phyloP scores from a whole-genome alignment of 2,113 vertebrate species.

The Chitala chitala region DNA sequence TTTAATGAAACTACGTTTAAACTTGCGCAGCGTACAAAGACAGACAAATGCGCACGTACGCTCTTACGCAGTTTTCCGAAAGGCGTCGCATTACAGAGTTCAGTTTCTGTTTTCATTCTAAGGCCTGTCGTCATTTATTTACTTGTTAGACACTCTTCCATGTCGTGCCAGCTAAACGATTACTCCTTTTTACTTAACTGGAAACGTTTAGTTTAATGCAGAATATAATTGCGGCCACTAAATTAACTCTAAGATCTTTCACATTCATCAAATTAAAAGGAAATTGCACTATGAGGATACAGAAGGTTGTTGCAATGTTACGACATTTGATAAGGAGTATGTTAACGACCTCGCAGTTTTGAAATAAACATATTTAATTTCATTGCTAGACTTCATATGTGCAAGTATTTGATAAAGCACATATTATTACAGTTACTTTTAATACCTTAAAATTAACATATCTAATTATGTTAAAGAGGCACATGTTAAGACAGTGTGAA shows the following conservation, averaged over 20 bases:
- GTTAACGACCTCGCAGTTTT: neutral
- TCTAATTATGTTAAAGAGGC: neutral
- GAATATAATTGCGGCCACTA: neutral
- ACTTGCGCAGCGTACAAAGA: neutral
- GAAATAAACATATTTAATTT: neutral
- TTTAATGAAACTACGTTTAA: neutral
- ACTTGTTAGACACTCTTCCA: neutral
- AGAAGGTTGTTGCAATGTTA: too few relatives aligned
- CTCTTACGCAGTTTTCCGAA: neutral
- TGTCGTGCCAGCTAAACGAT: neutral
- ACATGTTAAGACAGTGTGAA: neutral
- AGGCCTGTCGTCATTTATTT: constrained; percentile 14
- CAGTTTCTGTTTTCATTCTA: neutral
- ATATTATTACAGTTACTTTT: neutral
- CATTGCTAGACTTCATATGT: neutral
- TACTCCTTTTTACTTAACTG: neutral
- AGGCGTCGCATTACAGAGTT: neutral
- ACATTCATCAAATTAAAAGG: neutral
- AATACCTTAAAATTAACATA: neutral
- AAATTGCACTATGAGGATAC: neutral
- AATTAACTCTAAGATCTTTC: neutral
- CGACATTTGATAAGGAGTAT: too few relatives aligned
- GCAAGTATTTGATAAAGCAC: neutral
- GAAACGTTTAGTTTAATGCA: neutral
- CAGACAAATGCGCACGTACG: neutral